A percentile compares a stretch with the other conserved stretches of the same genome.
Evolutionary conservation across 2,113 vertebrate genomes (phyloP).

Genomic region (Eidolon helvum): DNA sequence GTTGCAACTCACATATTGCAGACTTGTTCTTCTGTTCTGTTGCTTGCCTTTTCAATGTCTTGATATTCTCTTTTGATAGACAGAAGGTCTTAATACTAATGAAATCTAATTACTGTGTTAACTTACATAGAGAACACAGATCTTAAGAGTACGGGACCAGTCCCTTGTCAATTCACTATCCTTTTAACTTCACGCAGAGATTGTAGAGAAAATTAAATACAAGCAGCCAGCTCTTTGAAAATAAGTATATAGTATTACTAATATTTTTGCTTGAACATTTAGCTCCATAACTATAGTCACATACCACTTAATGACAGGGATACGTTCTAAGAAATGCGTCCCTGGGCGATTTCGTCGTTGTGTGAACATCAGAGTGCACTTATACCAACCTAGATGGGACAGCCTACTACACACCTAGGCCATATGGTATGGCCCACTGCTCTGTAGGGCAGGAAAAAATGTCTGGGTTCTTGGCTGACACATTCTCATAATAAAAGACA

Average conservation of each 20-base stretch:
- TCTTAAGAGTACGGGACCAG: neutral
- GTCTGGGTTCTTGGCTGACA: neutral
- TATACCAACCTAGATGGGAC: too few species aligned
- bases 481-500: neutral
- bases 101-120: neutral
- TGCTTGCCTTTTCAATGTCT: neutral
- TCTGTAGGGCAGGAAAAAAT: neutral
- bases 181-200: slow-evolving; percentile 14
- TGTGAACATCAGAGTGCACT: neutral
- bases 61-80: too few species aligned
- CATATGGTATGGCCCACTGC: too few species aligned
- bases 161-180: neutral
- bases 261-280: neutral
- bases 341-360: neutral
- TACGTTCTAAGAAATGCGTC: neutral
- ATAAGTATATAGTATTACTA: neutral
- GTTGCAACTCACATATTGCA: neutral
- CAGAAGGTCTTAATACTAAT: too few species aligned
- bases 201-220: neutral
- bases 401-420: neutral
- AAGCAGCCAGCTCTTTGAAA: neutral
- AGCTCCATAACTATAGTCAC: neutral
- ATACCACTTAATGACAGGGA: neutral
- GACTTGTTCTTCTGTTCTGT: too few species aligned
- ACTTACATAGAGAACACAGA: neutral